Evolutionary conservation across 1,140 invertebrate genomes (phyloP), one percentile per base, ranked within the genome.

Genomic region (Phthorimaea operculella): DNA sequence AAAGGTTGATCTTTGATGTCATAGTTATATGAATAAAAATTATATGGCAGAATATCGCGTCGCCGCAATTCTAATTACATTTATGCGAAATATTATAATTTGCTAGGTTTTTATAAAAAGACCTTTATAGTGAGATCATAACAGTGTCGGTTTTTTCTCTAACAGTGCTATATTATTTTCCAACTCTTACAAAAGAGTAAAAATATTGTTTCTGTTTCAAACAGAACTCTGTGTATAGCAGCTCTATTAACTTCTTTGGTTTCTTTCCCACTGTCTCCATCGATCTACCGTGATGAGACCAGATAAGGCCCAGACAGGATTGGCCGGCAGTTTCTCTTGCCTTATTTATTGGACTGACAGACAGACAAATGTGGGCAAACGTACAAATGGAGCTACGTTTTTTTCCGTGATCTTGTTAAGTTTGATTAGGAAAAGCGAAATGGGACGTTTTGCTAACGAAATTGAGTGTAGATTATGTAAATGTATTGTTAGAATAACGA

Each of bases 321-420:
- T 68, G 70, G 62, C 62, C 62, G 50, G 60, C 56, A 60, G 64
- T 74, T 68, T 73, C 70, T 70, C 72, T 67, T 74, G 57, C 65
- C 61, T 82, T 83, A 83, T 83, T 83, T 83, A 83, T 83, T 76
- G 68, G 59, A 70, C 70, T 59, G 69, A 73, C 70, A 66, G 72
- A 71, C 66, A 60, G 72, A 83, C 76, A 78, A 80, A 83, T 83
- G 79, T 72, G 68, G 62, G 61, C 60, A 49, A 72, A 59, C 60
- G 58, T 65, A 70, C 65, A 72, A 79, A 71, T 74, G 68, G 66
- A 48, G 16, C 45, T 49, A 28, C 52, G 61, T 11, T 76, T 74
- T 76, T 76, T 72, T 72, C 60, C 60, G 54, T 63, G 60, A 63
- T 66, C 66, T 69, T 64, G 60, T 73, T 73, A 66, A 39, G 63